phyloP scores from a whole-genome alignment of 1,140 invertebrate genomes.

The Sesamia nonagrioides region DNA sequence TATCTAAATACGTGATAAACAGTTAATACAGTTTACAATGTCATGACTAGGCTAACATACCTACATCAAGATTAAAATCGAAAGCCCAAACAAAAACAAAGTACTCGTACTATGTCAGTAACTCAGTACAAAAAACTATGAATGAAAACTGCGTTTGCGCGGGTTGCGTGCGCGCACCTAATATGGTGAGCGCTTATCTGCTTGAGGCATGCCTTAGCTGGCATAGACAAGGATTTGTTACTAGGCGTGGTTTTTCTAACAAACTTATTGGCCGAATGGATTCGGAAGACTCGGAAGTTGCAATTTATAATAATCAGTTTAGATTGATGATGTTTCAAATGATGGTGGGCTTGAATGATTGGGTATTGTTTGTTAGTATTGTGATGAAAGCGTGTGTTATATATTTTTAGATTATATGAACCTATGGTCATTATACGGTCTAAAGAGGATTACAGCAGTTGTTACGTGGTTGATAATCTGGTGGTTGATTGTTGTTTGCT shows the following conservation, averaged over 20 bases:
- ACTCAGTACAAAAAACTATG: slow-evolving; percentile 54
- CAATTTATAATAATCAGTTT: neutral
- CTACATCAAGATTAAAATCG: slow-evolving; percentile 24
- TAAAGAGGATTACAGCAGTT: no score
- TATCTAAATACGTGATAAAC: neutral
- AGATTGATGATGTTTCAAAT: neutral
- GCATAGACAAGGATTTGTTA: neutral
- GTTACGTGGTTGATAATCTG: no score
- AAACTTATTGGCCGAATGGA: neutral
- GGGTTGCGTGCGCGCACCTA: slow-evolving; percentile 54
- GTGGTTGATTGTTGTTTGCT: no score
- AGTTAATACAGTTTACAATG: neutral
- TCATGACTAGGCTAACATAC: neutral
- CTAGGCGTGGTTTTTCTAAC: neutral
- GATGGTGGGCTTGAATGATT: neutral
- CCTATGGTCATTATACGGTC: no score
- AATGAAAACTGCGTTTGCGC: slow-evolving; percentile 47
- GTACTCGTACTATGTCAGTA: slow-evolving; percentile 9
- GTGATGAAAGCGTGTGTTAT: neutral
- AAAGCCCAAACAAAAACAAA: slow-evolving; percentile 27
- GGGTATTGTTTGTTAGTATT: neutral
- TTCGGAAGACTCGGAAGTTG: neutral
- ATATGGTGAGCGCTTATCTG: slow-evolving; percentile 39
- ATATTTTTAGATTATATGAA: no score
- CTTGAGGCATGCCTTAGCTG: slow-evolving; percentile 35